Evolutionary conservation across 2,113 vertebrate species (phyloP).

Genomic region (Tichodroma muraria): DNA sequence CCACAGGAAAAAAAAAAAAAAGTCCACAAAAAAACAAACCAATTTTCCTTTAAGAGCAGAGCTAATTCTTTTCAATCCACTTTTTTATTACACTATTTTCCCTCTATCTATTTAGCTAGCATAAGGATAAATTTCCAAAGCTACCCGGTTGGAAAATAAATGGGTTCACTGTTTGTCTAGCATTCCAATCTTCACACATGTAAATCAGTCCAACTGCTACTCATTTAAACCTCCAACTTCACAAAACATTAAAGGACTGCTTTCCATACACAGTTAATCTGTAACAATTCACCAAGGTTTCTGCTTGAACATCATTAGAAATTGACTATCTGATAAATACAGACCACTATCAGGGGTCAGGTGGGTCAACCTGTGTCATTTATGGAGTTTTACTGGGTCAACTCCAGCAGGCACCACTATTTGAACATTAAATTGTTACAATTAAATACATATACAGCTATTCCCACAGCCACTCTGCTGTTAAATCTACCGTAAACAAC

Average conservation of each 20-base stretch:
- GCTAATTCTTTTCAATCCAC: slow-evolving; percentile 80
- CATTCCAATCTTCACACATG: slow-evolving; percentile 80
- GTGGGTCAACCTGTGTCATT: slow-evolving; percentile 77
- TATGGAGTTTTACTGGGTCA: slow-evolving; percentile 74
- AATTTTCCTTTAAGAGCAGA: slow-evolving; percentile 78
- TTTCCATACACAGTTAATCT: slow-evolving; percentile 81
- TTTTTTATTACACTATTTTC: slow-evolving; percentile 78
- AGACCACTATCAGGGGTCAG: slow-evolving; percentile 66
- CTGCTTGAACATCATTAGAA: slow-evolving; percentile 73
- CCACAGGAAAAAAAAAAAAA: neutral
- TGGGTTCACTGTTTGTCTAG: slow-evolving; percentile 77
- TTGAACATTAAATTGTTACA: slow-evolving; percentile 85
- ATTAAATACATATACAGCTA: slow-evolving; percentile 78
- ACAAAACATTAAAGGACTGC: slow-evolving; percentile 80
- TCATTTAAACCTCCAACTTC: slow-evolving; percentile 77
- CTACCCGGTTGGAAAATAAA: slow-evolving; percentile 79
- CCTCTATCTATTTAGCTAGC: slow-evolving; percentile 74
- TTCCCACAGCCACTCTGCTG: slow-evolving; percentile 66
- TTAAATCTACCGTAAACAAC: slow-evolving; percentile 73
- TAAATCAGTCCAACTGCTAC: slow-evolving; percentile 76
- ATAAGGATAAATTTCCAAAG: slow-evolving; percentile 81
- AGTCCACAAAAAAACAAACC: slow-evolving; percentile 73
- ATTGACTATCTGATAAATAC: slow-evolving; percentile 82
- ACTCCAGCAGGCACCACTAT: slow-evolving; percentile 62
- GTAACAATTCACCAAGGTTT: slow-evolving; percentile 75